phyloP scores from a whole-genome alignment of 2,113 vertebrate species.

The Rhinoderma darwinii region DNA sequence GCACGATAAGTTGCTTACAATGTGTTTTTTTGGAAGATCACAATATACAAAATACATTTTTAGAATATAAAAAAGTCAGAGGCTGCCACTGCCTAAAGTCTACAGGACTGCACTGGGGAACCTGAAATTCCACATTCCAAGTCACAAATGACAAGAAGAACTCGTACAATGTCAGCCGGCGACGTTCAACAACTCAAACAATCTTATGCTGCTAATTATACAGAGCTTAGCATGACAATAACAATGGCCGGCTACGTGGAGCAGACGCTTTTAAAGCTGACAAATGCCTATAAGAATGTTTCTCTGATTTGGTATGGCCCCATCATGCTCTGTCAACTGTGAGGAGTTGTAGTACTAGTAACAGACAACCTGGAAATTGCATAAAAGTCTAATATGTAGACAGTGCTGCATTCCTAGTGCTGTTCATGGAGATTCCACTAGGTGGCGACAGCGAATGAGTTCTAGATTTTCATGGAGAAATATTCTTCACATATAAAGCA shows the following conservation, averaged over 20 bases:
- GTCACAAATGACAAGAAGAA: constrained; percentile 6
- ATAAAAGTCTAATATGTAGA: not conserved
- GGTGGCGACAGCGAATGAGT: constrained; percentile 1
- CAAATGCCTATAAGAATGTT: not conserved
- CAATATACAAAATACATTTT: not conserved
- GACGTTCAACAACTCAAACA: not conserved
- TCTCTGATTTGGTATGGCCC: not conserved
- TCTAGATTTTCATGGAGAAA: not conserved
- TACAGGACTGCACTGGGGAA: not conserved
- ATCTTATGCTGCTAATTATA: not conserved
- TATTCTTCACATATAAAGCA: no score
- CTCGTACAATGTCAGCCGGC: not conserved
- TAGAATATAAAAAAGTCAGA: not conserved
- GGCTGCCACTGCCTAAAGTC: not conserved
- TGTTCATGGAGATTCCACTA: not conserved
- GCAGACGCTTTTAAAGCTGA: not conserved
- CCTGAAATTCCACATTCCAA: constrained; percentile 42
- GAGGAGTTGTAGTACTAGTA: not conserved
- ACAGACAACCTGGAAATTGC: not conserved
- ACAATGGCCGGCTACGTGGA: not conserved
- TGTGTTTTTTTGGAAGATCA: not conserved
- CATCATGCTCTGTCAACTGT: not conserved
- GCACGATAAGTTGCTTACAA: no score
- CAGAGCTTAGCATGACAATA: not conserved
- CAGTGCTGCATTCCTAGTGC: not conserved